Percentiles rank a stretch among this genome's conserved stretches.
These are phyloP conservation scores for Nestor notabilis DNA, from an alignment of 2,113 vertebrate species.

Conservation along the genomic window DNA sequence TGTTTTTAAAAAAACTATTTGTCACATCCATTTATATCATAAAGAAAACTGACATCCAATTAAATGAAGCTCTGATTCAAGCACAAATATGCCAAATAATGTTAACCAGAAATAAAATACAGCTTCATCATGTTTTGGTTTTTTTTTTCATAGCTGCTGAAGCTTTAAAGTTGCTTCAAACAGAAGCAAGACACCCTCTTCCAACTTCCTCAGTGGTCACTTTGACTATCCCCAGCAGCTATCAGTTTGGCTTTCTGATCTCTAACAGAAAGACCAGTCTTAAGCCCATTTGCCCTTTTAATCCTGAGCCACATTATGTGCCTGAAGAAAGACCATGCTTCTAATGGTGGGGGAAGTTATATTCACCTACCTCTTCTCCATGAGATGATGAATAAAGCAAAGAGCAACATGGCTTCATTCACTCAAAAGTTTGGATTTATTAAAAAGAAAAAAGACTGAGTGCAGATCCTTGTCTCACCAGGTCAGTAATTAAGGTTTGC, in stretches of 20 bases:
- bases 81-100: background rate
- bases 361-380: background rate
- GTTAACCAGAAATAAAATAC: background rate
- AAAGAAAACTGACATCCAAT: background rate
- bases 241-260: background rate
- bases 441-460: background rate
- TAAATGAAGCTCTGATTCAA: background rate
- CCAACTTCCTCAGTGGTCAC: background rate
- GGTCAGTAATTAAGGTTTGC: background rate
- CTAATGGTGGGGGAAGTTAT: background rate
- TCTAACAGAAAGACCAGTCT: background rate
- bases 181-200: background rate
- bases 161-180: background rate
- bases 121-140: background rate
- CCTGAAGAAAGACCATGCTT: background rate
- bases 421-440: background rate
- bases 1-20: background rate
- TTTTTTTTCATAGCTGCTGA: background rate
- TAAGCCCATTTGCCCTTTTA: background rate
- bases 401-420: background rate
- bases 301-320: background rate
- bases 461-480: background rate
- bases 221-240: background rate
- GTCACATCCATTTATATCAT: background rate
- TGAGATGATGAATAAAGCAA: background rate